Conservation (phyloP, 2,113 vertebrate genomes). For the Eupsittula cactorum region DNA sequence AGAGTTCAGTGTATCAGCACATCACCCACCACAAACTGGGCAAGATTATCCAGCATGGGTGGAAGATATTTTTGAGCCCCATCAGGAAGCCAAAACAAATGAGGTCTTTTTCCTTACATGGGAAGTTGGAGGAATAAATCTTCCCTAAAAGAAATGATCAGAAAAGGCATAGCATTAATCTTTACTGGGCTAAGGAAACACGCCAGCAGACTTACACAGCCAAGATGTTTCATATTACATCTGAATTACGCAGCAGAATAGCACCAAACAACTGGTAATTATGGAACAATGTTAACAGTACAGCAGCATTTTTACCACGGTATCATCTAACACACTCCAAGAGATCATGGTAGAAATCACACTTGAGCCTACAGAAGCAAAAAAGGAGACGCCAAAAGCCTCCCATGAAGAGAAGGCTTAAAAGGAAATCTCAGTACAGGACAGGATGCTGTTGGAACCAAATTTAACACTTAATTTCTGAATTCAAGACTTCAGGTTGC, state of each 20-base stretch:
- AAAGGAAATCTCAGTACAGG: background rate
- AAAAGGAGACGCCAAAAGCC: background rate
- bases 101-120: background rate
- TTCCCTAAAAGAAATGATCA: background rate
- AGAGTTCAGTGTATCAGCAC: background rate
- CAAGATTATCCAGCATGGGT: accelerated
- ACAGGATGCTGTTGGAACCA: background rate
- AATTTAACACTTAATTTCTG: background rate
- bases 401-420: background rate
- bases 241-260: slow-evolving; percentile 51
- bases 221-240: slow-evolving; percentile 15
- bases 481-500: background rate
- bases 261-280: background rate
- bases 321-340: background rate
- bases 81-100: background rate
- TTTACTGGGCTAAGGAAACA: background rate
- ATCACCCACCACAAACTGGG: background rate
- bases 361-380: background rate
- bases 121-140: background rate
- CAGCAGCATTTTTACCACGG: slow-evolving; percentile 8
- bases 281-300: background rate
- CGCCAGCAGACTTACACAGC: background rate
- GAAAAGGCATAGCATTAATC: background rate
- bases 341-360: background rate
- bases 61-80: background rate